Conservation (phyloP, 2,113 vertebrate genomes). For the Tragelaphus scriptus region DNA sequence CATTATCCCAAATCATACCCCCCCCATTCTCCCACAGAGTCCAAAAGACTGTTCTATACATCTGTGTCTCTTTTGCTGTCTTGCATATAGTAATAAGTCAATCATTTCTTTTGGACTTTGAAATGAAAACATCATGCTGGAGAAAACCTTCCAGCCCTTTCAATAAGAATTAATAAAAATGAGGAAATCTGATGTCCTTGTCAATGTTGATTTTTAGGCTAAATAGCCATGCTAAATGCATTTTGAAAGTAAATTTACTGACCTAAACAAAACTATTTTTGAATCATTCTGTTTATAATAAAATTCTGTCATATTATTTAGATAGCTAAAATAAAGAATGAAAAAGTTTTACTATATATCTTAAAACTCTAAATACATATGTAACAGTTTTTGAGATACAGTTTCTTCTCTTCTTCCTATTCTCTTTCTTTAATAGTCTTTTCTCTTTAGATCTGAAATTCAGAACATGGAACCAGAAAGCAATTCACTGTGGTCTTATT, state of each 20-base stretch:
- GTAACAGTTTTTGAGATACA: not conserved
- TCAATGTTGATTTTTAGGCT: constrained; percentile 36
- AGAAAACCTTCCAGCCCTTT: constrained; percentile 66
- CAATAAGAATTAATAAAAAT: constrained; percentile 66
- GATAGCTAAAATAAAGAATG: constrained; percentile 34
- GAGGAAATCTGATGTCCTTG: constrained; percentile 48
- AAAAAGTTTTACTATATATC: not conserved
- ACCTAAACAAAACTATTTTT: not conserved
- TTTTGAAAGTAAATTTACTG: constrained; percentile 51
- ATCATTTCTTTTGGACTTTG: constrained; percentile 63
- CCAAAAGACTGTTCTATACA: too few relatives aligned
- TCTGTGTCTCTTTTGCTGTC: too few relatives aligned
- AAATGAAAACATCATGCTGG: constrained; percentile 60
- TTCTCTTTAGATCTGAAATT: constrained; percentile 24
- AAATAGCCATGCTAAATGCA: constrained; percentile 24
- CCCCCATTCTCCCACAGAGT: too few relatives aligned
- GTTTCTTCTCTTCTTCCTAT: not conserved
- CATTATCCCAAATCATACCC: too few relatives aligned
- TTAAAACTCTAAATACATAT: not conserved
- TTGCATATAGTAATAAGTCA: constrained; percentile 60
- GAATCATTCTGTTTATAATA: not conserved
- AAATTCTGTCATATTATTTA: not conserved
- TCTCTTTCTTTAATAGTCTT: constrained; percentile 8
- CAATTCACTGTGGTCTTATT: not conserved
- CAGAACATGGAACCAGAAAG: not conserved